Evolutionary conservation across 1,140 invertebrate species (phyloP), one percentile per base, ranked within the genome.

Genomic region (Manduca sexta): DNA sequence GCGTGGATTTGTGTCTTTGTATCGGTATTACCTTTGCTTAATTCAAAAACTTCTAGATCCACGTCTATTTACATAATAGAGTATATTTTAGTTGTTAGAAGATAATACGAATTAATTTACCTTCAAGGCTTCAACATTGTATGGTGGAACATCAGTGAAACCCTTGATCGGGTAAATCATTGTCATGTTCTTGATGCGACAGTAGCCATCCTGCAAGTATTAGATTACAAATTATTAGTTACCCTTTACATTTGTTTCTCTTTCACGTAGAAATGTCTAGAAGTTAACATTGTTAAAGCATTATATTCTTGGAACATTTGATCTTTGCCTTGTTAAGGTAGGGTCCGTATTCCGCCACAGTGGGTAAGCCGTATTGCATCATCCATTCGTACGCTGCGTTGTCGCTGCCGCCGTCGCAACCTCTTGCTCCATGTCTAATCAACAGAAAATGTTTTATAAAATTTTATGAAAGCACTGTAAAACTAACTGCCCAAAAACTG

Each of bases 381-480:
- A 74, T 71, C 74, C 74, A 81, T 7, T 65, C 54, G 30, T 77
- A 81, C 14, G 73, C 73, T 17, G 52, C 65, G 3, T 53, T 67
- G 41, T 75, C 73, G 16, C 34, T 46, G 4, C 77, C 77, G 14
- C 77, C 77, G 0, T 70, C 37, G 15, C 77, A 81, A 6, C 77
- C 77, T 6, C 0, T 0, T 11, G 38, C 52, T 5, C 57, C 66
- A 26, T n/a, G n/a, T n/a, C n/a, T n/a, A n/a, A n/a, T n/a, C n/a
- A n/a, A n/a, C n/a, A n/a, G n/a, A n/a, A n/a, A n/a, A n/a, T n/a
- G n/a, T n/a, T n/a, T n/a, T n/a, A n/a, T n/a, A n/a, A n/a, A n/a
- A n/a, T n/a, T n/a, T n/a, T n/a, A n/a, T n/a, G n/a, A n/a, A n/a
- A n/a, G n/a, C n/a, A n/a, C n/a, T n/a, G n/a, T n/a, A n/a, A n/a